Evolutionary conservation across 2,888 invertebrate genomes (phyloP), one percentile per base, ranked within the genome.

Genomic region (Suillia variegata): DNA sequence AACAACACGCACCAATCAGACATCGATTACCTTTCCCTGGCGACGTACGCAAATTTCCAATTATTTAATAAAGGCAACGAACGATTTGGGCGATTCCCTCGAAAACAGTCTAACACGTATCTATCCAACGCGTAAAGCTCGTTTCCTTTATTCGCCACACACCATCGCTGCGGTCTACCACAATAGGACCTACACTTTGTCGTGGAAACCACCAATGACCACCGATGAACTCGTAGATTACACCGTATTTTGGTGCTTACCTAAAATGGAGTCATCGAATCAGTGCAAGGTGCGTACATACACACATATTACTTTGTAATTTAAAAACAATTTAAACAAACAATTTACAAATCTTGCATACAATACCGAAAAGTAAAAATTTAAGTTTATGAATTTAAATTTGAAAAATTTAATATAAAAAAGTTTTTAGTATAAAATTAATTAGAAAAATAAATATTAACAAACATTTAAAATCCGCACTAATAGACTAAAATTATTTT

Each of bases 231-330:
- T 87, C 26, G 85, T 84, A 26, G 89, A 89, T 77, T 93, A 91
- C 67, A 93, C 93, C 1, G 84, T 93, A 47, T 93, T 92, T 79
- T 92, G 92, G 91, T 91, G 90, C 75, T 81, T 83, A 54, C 84
- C 84, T 57, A 84, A 83, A 47, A 82, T 84, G 47, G 85, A 85
- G 71, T 80, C 84, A 48, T 84, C 84, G 45, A 85, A 84, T 71
- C 84, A 84, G 60, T 90, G 90, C 77, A 79, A 83, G 48, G 85
- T 84, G 67, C 62, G 47, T n/a, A n/a, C n/a, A n/a, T n/a, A n/a
- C n/a, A 20, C 20, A 22, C 13, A 21, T n/a, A n/a, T n/a, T n/a
- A n/a, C n/a, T n/a, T n/a, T n/a, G n/a, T n/a, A n/a, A n/a, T n/a
- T n/a, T n/a, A n/a, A n/a, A n/a, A n/a, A n/a, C n/a, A n/a, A n/a